Conservation (phyloP, 2,113 vertebrate species). For the Ornithorhynchus anatinus region DNA sequence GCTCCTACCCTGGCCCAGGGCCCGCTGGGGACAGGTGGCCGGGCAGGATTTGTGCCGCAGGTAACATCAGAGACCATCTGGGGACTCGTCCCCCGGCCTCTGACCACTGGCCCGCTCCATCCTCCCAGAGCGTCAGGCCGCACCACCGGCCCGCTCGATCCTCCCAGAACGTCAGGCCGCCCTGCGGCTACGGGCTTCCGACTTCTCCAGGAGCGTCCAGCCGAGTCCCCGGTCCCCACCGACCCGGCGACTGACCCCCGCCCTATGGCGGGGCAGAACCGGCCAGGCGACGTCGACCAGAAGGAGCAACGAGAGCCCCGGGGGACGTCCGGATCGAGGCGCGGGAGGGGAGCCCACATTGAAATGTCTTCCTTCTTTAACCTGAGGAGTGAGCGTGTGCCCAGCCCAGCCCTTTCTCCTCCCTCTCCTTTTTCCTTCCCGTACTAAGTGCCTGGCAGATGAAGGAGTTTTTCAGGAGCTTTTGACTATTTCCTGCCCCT, state of each 20-base stretch:
- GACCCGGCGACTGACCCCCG: too few relatives aligned
- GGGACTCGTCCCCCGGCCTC: neutral
- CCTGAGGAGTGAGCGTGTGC: neutral
- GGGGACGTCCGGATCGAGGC: neutral
- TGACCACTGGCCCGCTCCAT: constrained; percentile 31
- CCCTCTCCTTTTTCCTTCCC: constrained; percentile 24
- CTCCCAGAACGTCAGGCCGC: neutral
- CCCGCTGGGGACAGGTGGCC: constrained; percentile 10
- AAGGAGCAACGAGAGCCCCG: neutral
- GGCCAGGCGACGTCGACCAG: neutral
- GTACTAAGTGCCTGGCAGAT: constrained; percentile 93
- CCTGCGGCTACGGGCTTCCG: neutral
- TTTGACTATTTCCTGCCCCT: constrained; percentile 63
- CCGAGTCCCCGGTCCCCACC: neutral
- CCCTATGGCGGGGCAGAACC: too few relatives aligned
- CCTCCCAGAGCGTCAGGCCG: neutral
- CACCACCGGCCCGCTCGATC: neutral
- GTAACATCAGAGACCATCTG: constrained; percentile 52
- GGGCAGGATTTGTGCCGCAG: constrained; percentile 67
- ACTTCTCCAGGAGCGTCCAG: neutral
- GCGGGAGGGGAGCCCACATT: neutral
- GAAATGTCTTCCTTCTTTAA: neutral
- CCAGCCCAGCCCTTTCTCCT: neutral
- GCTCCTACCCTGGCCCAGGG: neutral
- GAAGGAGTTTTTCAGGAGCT: constrained; percentile 86